Evolutionary conservation across 1,140 invertebrate genomes (phyloP).

Genomic region (Nephotettix cincticeps): DNA sequence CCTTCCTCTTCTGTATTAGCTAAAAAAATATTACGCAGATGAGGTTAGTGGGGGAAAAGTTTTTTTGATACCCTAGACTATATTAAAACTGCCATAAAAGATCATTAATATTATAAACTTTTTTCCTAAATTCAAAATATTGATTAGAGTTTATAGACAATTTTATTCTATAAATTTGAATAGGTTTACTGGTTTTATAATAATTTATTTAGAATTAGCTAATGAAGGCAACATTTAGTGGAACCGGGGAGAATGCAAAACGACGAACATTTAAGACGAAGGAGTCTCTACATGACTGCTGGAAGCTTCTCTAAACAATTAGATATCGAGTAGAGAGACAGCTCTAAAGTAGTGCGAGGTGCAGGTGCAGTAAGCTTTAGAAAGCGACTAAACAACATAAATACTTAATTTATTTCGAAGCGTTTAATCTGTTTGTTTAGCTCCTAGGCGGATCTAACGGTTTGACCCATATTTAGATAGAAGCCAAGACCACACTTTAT

Average conservation of each 20-base stretch:
- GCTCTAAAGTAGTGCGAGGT: constrained; percentile 21
- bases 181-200: too few species aligned
- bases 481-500: constrained; percentile 10
- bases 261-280: not conserved
- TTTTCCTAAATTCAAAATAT: too few species aligned
- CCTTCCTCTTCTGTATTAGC: too few species aligned
- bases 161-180: too few species aligned
- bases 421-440: constrained; percentile 2
- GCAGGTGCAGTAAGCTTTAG: constrained; percentile 20
- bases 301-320: constrained; percentile 6
- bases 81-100: too few species aligned
- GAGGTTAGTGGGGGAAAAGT: too few species aligned
- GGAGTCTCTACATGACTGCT: not conserved
- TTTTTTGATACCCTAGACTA: too few species aligned
- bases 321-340: constrained; percentile 19
- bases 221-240: too few species aligned
- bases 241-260: not conserved
- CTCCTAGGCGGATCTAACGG: not conserved
- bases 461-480: not conserved
- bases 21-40: too few species aligned
- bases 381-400: constrained; percentile 27
- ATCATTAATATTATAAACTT: too few species aligned
- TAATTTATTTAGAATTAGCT: too few species aligned
- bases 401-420: not conserved
- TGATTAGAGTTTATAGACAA: too few species aligned